A percentile compares a stretch with the other conserved stretches of the same genome.
These are phyloP conservation scores for Amphiprion clarkii DNA, from an alignment of 2,797 vertebrate species.

Conservation along the genomic window DNA sequence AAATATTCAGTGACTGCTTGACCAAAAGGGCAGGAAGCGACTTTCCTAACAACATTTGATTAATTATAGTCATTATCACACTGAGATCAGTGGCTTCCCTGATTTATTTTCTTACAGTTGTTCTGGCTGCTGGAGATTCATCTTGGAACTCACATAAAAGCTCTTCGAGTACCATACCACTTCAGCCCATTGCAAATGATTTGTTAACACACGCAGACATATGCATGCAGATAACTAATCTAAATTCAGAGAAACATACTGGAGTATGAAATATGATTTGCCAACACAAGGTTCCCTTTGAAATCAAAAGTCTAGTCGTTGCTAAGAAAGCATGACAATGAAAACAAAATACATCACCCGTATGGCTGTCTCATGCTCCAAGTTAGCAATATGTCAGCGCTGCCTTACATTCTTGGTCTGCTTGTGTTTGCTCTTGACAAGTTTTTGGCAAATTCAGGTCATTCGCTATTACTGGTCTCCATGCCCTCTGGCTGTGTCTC, in stretches of 20 bases:
- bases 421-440: slow-evolving; percentile 63
- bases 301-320: slow-evolving; percentile 70
- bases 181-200: slow-evolving; percentile 28
- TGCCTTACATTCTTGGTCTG: slow-evolving; percentile 56
- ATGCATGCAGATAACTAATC: slow-evolving; percentile 43
- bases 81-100: slow-evolving; percentile 29
- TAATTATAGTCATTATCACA: slow-evolving; percentile 22
- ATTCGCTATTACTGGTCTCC: slow-evolving; percentile 32
- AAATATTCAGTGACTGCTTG: neutral
- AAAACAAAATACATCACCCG: slow-evolving; percentile 73
- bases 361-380: slow-evolving; percentile 50
- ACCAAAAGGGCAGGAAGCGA: slow-evolving; percentile 5
- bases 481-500: slow-evolving; percentile 33
- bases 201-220: slow-evolving; percentile 42
- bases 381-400: slow-evolving; percentile 68
- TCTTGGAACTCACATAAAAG: slow-evolving; percentile 35
- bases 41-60: slow-evolving; percentile 22
- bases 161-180: slow-evolving; percentile 20
- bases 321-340: slow-evolving; percentile 72
- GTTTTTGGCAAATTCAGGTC: slow-evolving; percentile 53
- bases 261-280: slow-evolving; percentile 49
- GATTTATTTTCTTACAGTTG: slow-evolving; percentile 49
- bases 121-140: slow-evolving; percentile 23
- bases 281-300: slow-evolving; percentile 58
- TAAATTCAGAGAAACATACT: slow-evolving; percentile 40